phyloP scores from a whole-genome alignment of 2,797 vertebrate genomes.

The Spinus olivaceus region DNA sequence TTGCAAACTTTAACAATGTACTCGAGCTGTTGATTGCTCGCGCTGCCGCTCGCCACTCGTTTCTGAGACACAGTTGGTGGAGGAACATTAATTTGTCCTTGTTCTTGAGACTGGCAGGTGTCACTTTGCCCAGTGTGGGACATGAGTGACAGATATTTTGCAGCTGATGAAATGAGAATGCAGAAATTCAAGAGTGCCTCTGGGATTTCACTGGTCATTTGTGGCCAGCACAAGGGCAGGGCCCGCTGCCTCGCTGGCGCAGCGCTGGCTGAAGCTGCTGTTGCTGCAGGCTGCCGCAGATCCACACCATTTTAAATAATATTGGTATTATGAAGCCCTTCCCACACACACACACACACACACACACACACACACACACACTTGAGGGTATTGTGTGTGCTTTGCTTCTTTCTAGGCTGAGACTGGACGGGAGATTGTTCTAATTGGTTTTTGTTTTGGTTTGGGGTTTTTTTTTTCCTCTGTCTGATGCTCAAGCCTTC shows the following conservation, averaged over 20 bases:
- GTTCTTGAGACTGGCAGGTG: slow-evolving; percentile 98
- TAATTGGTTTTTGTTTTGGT: slow-evolving; percentile 42
- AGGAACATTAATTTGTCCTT: slow-evolving; percentile 84
- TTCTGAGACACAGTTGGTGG: slow-evolving; percentile 68
- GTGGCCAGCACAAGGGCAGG: slow-evolving; percentile 89
- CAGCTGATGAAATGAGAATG: slow-evolving; percentile 90
- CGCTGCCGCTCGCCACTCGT: slow-evolving; percentile 45
- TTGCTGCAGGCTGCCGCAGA: slow-evolving; percentile 81
- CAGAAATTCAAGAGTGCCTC: slow-evolving; percentile 94
- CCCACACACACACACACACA: neutral
- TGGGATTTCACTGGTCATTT: slow-evolving; percentile 95
- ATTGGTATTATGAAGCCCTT: slow-evolving; percentile 63
- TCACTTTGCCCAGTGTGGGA: slow-evolving; percentile 86
- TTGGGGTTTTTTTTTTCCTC: neutral
- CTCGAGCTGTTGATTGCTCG: slow-evolving; percentile 58
- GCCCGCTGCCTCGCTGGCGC: slow-evolving; percentile 80
- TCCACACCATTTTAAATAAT: slow-evolving; percentile 65
- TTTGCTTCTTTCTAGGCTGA: slow-evolving; percentile 13
- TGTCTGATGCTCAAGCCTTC: slow-evolving; percentile 18
- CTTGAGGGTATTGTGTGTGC: slow-evolving; percentile 47
- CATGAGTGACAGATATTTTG: slow-evolving; percentile 86
- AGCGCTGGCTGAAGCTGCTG: slow-evolving; percentile 72
- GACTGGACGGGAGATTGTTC: slow-evolving; percentile 53
- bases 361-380: neutral
- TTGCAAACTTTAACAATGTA: slow-evolving; percentile 69